Evolutionary conservation across 2,888 invertebrate genomes (phyloP).

Genomic region (Napeogenes inachia): DNA sequence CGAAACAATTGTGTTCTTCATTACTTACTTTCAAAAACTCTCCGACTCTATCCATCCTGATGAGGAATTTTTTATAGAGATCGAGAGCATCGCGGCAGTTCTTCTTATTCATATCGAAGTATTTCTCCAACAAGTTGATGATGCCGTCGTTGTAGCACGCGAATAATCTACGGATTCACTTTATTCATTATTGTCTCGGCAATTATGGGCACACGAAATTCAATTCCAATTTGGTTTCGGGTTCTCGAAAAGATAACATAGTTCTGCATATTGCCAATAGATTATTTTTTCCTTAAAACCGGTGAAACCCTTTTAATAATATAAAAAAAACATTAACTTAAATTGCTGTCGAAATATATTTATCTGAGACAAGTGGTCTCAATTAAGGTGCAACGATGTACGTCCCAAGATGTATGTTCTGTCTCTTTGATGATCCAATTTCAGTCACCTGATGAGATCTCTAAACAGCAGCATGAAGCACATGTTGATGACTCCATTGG

Average conservation of each 20-base stretch:
- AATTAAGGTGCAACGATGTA: no score
- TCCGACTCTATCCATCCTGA: conserved; percentile 98
- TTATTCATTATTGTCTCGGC: background rate
- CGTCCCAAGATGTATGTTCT: no score
- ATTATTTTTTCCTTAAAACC: no score
- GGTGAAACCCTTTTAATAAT: no score
- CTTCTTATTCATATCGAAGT: conserved; percentile 99
- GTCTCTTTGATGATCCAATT: background rate
- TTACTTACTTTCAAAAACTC: conserved; percentile 92
- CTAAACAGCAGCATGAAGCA: conserved; percentile 99
- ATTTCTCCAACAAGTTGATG: conserved; percentile 98
- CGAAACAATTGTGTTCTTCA: background rate
- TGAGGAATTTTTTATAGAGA: conserved; percentile 98
- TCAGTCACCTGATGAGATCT: conserved; percentile 91
- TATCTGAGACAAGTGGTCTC: no score
- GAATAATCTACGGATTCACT: conserved; percentile 81
- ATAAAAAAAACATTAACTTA: no score
- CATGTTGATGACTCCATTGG: conserved; percentile 99
- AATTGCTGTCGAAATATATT: no score
- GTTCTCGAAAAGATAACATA: no score
- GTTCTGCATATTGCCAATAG: no score
- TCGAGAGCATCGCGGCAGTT: conserved; percentile 98
- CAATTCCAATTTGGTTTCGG: no score
- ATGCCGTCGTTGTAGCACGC: conserved; percentile 99
- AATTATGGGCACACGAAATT: no score